phyloP scores from a whole-genome alignment of 2,113 vertebrate species.

The Myiagra hebetior region DNA sequence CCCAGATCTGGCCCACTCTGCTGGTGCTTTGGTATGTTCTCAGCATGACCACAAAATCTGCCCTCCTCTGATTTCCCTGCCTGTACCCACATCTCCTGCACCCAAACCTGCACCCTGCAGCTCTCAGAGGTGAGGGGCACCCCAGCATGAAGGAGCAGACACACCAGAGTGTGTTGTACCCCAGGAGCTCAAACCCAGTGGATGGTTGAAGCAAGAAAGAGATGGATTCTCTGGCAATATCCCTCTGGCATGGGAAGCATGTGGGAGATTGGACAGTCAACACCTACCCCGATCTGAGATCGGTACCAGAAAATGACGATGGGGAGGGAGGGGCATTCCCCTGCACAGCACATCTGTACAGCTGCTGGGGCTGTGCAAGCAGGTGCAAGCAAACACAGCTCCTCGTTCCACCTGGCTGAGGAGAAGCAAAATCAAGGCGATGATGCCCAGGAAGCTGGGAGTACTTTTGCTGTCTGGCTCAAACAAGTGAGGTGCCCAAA shows the following conservation, averaged over 20 bases:
- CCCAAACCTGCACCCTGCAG: background rate
- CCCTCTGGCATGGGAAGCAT: background rate
- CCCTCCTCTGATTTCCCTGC: background rate
- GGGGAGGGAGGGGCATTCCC: background rate
- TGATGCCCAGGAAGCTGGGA: background rate
- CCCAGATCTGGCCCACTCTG: background rate
- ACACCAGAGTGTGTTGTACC: accelerated
- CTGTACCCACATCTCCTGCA: background rate
- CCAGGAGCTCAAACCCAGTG: background rate
- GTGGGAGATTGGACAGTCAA: background rate
- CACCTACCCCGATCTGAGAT: background rate
- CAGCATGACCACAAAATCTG: background rate
- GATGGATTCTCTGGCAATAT: background rate
- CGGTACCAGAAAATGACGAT: background rate
- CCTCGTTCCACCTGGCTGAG: background rate
- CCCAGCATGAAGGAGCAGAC: background rate
- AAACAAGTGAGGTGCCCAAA: background rate
- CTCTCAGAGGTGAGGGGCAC: background rate
- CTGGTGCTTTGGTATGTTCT: background rate
- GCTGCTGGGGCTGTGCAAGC: background rate
- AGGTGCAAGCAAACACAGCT: background rate
- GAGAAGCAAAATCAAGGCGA: background rate
- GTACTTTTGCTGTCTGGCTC: background rate
- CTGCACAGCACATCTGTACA: background rate
- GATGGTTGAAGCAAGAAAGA: background rate